Percentiles rank a stretch among this genome's conserved stretches.
phyloP scores from a whole-genome alignment of 2,113 vertebrate genomes.

The Heptranchias perlo region DNA sequence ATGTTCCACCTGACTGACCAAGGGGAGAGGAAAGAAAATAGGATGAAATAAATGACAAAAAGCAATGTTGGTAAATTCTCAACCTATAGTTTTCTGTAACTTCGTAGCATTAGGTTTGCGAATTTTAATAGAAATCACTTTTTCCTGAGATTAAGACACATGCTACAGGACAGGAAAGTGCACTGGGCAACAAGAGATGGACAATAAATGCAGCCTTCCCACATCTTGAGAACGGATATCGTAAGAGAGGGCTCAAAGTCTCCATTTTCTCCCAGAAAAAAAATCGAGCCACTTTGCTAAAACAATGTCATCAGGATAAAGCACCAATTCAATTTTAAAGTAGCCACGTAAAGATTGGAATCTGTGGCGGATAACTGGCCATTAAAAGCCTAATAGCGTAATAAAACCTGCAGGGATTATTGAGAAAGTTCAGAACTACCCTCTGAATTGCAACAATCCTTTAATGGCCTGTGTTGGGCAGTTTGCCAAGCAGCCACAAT shows the following conservation, averaged over 20 bases:
- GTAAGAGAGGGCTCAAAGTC: not conserved
- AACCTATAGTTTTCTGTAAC: too few species aligned
- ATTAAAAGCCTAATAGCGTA: not conserved
- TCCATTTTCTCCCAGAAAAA: not conserved
- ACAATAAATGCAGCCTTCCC: not conserved
- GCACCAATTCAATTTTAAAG: not conserved
- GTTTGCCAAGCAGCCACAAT: not conserved
- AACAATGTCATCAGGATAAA: not conserved
- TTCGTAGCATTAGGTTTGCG: not conserved
- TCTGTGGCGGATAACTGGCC: not conserved
- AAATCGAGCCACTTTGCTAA: not conserved
- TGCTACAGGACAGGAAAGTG: not conserved
- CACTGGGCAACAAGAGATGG: not conserved
- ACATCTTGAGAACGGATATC: not conserved
- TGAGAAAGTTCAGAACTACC: not conserved
- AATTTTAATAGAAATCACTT: not conserved
- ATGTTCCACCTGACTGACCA: too few species aligned
- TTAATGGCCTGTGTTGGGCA: not conserved
- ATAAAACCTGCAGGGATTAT: not conserved
- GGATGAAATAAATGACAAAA: too few species aligned
- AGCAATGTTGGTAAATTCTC: too few species aligned
- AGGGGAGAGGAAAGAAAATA: too few species aligned
- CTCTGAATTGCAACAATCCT: not conserved
- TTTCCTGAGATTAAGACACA: not conserved
- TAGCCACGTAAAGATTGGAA: not conserved